Evolutionary conservation across 2,888 invertebrate genomes (phyloP), one percentile per base, ranked within the genome.

Genomic region (Fissipunctia ypsillon): DNA sequence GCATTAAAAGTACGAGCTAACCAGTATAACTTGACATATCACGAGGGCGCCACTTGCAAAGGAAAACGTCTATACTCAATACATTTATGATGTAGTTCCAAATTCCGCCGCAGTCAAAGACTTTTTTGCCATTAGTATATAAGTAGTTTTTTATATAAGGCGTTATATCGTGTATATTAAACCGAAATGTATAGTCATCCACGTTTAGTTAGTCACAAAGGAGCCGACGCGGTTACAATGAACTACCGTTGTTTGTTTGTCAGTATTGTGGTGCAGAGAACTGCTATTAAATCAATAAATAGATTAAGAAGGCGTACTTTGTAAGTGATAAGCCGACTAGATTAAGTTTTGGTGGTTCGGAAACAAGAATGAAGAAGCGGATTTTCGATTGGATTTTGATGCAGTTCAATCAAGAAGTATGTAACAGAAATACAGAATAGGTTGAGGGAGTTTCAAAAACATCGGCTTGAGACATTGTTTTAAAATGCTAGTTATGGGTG

Each of bases 221-320:
- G 65, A 61, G 84, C 85, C 87, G 86, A 84, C 81, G 66, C 85
- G 87, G 89, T 88, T 89, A 89, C 85, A 85, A 82, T 84, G 84
- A 85, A 90, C 93, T 93, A 92, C 93, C 90, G 91, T 91, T 92
- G 91, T 93, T 93, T 92, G 91, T 90, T 92, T 88, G 89, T 82
- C 54, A 77, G 79, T 81, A 87, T 88, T 87, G 89, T 89, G 88
- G 86, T 85, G 77, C 82, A 70, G 75, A 79, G 80, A 76, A 87
- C 87, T 81, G 88, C 91, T 89, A 93, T 94, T 93, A 91, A 94
- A 94, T 94, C 94, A 91, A 92, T 95, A 95, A 95, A 94, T 93
- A 94, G 93, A 95, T 95, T 94, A 94, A 89, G 88, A 94, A 90
- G 88, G 87, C 87, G 86, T 90, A 56, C 93, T 94, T 93, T 95